Conservation (phyloP, 2,888 invertebrate species). For the Tyria jacobaeae region DNA sequence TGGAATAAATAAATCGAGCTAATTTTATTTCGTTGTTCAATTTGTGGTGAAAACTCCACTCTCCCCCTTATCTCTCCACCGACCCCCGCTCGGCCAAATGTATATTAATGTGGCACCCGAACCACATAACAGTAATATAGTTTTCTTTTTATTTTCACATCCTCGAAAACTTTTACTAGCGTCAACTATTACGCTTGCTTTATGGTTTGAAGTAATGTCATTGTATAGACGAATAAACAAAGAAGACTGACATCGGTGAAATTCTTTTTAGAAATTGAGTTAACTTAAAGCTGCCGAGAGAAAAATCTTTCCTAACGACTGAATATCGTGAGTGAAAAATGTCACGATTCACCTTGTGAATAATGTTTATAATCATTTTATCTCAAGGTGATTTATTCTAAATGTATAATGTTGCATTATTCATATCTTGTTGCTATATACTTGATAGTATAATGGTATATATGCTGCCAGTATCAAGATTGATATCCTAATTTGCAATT, state of each 20-base stretch:
- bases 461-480: neutral
- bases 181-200: slow-evolving; percentile 77
- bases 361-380: slow-evolving; percentile 47
- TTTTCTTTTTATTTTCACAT: slow-evolving; percentile 78
- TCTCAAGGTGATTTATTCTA: slow-evolving; percentile 37
- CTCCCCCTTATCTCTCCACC: slow-evolving; percentile 46
- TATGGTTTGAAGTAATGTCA: slow-evolving; percentile 72
- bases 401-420: neutral
- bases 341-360: slow-evolving; percentile 40
- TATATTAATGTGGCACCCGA: slow-evolving; percentile 81
- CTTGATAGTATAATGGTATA: neutral
- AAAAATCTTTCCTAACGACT: slow-evolving; percentile 53
- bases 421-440: neutral
- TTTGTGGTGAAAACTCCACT: slow-evolving; percentile 75
- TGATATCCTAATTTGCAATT: slow-evolving; percentile 34
- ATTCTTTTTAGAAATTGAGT: slow-evolving; percentile 54
- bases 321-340: slow-evolving; percentile 51
- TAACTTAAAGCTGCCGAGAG: slow-evolving; percentile 46
- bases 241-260: slow-evolving; percentile 47
- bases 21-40: slow-evolving; percentile 78
- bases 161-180: slow-evolving; percentile 78
- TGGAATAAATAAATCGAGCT: slow-evolving; percentile 56
- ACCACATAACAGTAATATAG: slow-evolving; percentile 79
- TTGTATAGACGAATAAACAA: slow-evolving; percentile 60
- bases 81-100: slow-evolving; percentile 69